phyloP scores from a whole-genome alignment of 2,888 invertebrate genomes.

The Pyrrhosoma nymphula region DNA sequence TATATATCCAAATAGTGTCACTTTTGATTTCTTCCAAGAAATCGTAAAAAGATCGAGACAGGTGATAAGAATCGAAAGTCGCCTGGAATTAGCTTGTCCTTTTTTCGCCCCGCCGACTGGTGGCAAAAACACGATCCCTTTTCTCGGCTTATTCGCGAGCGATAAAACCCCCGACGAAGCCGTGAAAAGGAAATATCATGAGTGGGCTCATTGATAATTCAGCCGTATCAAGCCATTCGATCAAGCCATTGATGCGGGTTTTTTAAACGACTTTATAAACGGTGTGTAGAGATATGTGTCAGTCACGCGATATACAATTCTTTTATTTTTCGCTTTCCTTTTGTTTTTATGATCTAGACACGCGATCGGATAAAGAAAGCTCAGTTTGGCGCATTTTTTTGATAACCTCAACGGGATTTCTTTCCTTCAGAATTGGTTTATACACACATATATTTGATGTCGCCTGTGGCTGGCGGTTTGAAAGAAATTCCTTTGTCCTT shows the following conservation, averaged over 20 bases:
- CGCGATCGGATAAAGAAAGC: neutral
- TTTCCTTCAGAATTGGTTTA: neutral
- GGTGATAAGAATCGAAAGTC: neutral
- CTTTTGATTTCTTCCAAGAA: too few relatives aligned
- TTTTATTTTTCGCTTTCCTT: neutral
- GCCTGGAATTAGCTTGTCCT: neutral
- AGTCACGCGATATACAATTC: neutral
- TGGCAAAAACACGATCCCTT: neutral
- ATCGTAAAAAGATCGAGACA: neutral
- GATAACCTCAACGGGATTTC: neutral
- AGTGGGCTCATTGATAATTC: neutral
- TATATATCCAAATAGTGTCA: too few relatives aligned
- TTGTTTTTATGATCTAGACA: neutral
- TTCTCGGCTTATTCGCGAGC: neutral
- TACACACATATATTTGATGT: neutral
- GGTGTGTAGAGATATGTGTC: neutral
- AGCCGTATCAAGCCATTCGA: neutral
- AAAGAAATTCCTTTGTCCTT: neutral
- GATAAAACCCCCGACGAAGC: neutral
- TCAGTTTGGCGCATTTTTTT: neutral
- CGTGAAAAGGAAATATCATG: neutral
- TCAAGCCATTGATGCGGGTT: neutral
- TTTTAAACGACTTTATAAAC: slow-evolving; percentile 13
- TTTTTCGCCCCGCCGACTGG: neutral
- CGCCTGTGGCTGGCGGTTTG: neutral